These are phyloP conservation scores for Linnaemya vulpina DNA, from an alignment of 2,888 invertebrate species.

Conservation along the genomic window DNA sequence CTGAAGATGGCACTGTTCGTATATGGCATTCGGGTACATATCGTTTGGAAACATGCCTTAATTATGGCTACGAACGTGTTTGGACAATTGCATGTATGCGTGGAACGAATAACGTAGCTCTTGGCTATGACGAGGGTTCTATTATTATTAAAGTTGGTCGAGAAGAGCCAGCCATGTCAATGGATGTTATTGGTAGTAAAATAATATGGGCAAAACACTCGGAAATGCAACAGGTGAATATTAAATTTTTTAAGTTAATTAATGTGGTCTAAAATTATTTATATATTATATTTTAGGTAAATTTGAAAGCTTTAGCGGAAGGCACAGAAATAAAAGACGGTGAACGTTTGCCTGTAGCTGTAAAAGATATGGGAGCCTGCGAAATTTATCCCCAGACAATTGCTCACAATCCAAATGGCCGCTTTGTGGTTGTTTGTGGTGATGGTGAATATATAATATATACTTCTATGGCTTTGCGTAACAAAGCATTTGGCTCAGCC, in stretches of 20 bases:
- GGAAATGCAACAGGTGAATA: constrained; percentile 93
- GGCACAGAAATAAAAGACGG: constrained; percentile 92
- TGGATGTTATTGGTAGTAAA: constrained; percentile 99
- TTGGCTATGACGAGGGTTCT: constrained; percentile 87
- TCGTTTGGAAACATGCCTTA: constrained; percentile 96
- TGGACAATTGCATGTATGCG: constrained; percentile 97
- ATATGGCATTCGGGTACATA: constrained; percentile 99
- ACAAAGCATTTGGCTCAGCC: constrained; percentile 99
- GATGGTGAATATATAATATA: constrained; percentile 99
- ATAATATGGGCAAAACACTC: constrained; percentile 99
- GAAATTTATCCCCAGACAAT: constrained; percentile 99
- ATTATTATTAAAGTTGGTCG: constrained; percentile 87
- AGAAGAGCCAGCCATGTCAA: constrained; percentile 99
- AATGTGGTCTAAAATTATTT: not conserved
- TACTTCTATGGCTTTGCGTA: constrained; percentile 99
- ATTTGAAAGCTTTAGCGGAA: constrained; percentile 81
- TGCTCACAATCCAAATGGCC: constrained; percentile 98
- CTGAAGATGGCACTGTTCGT: constrained; percentile 98
- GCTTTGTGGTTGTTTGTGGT: constrained; percentile 96
- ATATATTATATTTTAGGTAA: constrained; percentile 75
- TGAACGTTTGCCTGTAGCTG: constrained; percentile 94
- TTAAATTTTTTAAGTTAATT: not conserved
- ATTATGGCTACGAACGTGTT: constrained; percentile 98
- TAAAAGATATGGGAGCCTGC: constrained; percentile 99
- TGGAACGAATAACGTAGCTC: constrained; percentile 97